Conservation (phyloP, 2,113 vertebrate genomes). For the Trogon surrucura region DNA sequence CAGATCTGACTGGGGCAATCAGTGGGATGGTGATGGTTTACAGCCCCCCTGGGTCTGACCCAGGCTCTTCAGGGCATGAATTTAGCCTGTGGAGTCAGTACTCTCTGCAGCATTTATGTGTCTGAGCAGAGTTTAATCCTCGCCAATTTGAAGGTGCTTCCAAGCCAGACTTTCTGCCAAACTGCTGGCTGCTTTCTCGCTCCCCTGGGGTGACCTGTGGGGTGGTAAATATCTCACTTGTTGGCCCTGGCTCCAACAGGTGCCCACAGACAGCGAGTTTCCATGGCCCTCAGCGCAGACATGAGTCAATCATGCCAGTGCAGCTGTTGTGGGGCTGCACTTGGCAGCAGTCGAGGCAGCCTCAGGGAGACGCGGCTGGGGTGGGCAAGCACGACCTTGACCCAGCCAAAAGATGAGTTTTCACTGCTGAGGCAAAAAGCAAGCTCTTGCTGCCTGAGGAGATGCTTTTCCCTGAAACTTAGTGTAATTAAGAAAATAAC, state of each 20-base stretch:
- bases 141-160: not conserved
- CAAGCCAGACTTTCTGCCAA: not conserved
- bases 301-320: rapidly evolving
- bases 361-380: rapidly evolving
- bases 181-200: rapidly evolving
- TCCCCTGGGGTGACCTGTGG: rapidly evolving
- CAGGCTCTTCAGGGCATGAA: not conserved
- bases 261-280: not conserved
- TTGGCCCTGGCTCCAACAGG: slow-evolving; percentile 4
- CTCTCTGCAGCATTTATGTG: not conserved
- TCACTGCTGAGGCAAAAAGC: not conserved
- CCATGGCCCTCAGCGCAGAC: not conserved
- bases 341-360: rapidly evolving
- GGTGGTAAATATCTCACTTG: not conserved
- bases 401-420: not conserved
- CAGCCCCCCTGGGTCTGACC: not conserved
- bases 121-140: not conserved
- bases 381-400: rapidly evolving
- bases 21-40: not conserved
- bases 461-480: not conserved
- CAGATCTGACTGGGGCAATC: rapidly evolving
- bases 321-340: rapidly evolving
- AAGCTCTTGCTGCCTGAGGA: not conserved
- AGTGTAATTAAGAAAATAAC: not conserved
- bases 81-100: not conserved